Conservation (phyloP, 1,140 invertebrate genomes). For the Pantala flavescens region DNA sequence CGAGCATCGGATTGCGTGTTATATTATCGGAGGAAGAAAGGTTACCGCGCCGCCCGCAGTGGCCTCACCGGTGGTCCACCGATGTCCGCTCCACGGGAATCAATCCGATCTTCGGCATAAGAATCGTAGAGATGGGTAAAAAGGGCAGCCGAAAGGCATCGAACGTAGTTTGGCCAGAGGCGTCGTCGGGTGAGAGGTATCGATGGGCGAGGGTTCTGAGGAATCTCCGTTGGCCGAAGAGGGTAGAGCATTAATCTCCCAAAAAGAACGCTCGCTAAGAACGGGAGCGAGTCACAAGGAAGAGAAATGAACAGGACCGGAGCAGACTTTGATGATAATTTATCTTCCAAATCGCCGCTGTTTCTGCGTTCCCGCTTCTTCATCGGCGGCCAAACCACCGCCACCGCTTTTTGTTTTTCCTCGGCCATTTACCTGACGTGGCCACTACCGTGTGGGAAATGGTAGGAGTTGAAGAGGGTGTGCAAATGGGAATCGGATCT, state of each 20-base stretch:
- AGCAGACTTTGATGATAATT: slow-evolving; percentile 7
- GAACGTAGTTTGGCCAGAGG: not conserved
- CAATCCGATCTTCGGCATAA: not conserved
- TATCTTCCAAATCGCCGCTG: slow-evolving; percentile 2
- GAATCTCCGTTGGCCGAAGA: not conserved
- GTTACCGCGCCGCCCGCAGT: not conserved
- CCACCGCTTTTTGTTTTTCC: not conserved
- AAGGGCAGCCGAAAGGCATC: no score
- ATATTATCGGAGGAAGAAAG: no score
- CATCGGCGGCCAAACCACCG: not conserved
- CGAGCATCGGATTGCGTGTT: no score
- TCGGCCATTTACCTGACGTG: not conserved
- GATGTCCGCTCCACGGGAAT: slow-evolving; percentile 2
- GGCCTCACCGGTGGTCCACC: not conserved
- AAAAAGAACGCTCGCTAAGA: not conserved
- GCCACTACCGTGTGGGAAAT: not conserved
- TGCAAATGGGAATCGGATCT: not conserved
- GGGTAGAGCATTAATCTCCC: not conserved
- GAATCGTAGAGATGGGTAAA: no score
- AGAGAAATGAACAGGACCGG: slow-evolving; percentile 3
- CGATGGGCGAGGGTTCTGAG: not conserved
- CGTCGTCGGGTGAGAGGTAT: not conserved
- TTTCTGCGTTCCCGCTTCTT: not conserved
- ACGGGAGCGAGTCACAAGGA: slow-evolving; percentile 6
- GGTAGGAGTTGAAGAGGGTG: not conserved